A percentile compares a stretch with the other conserved stretches of the same genome.
These are phyloP conservation scores for Pogonus chalceus DNA, from an alignment of 1,140 invertebrate genomes.

Conservation along the genomic window DNA sequence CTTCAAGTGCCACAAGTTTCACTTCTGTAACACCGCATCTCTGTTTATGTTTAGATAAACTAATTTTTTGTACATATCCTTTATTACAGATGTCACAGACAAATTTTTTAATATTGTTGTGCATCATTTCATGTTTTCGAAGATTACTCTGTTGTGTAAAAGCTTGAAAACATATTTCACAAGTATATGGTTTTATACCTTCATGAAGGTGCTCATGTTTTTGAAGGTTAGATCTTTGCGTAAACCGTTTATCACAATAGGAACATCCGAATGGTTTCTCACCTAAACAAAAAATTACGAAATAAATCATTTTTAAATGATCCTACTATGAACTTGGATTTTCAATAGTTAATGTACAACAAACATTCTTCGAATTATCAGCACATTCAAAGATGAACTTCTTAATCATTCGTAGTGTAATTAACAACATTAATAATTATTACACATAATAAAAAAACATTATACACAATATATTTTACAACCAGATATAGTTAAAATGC, in stretches of 20 bases:
- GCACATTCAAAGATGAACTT: neutral
- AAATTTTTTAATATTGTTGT: constrained; percentile 14
- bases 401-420: too few relatives aligned
- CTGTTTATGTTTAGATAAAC: constrained; percentile 10
- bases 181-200: constrained; percentile 31
- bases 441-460: too few relatives aligned
- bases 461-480: too few relatives aligned
- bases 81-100: constrained; percentile 12
- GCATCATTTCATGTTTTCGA: constrained; percentile 11
- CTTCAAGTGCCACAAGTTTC: neutral
- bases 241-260: constrained; percentile 33
- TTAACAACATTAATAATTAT: too few relatives aligned
- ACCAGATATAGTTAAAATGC: too few relatives aligned
- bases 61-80: constrained; percentile 12
- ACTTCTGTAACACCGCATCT: neutral
- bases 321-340: too few relatives aligned
- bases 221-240: constrained; percentile 20
- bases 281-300: neutral
- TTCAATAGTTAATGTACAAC: too few relatives aligned
- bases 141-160: constrained; percentile 16
- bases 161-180: constrained; percentile 19
- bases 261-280: constrained; percentile 33
- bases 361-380: too few relatives aligned
- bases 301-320: neutral
- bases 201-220: constrained; percentile 32